Base-by-base conservation (phyloP, 2,888 invertebrate genomes). In the Acrobasis consociella region DNA sequence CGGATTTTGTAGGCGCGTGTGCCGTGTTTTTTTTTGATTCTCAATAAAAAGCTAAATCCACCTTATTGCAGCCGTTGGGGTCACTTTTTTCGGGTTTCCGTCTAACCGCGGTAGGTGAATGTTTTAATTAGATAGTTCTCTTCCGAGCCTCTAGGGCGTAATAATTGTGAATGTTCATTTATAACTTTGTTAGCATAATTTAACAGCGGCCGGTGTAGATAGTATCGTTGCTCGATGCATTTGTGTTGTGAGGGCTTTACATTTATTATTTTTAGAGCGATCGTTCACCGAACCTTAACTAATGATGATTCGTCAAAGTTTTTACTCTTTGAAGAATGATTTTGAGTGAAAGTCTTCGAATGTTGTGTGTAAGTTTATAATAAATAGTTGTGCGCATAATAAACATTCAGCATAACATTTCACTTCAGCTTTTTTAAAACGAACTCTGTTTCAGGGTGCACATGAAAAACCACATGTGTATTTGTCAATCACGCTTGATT, bases 51-150 rank as follows among this genome's bases (percentile, higher is more conserved):
- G 76, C 76, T 77, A 77, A 80, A 86, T 87, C 82, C 87, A 91
- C 87, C 89, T 89, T 88, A 89, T 83, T 83, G 87, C 87, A 86
- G 85, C 89, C 87, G 89, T 89, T 85, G 80, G 85, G 86, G 86
- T 83, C 82, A 85, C 69, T 67, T 85, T 89, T 87, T 91, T 87
- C 78, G 71, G 73, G 72, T 83, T 84, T 83, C 83, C 82, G 81
- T 75, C 77, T 75, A 75, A 64, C 69, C 81, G 85, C 82, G 84
- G 83, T 85, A 83, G 83, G 85, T 86, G 86, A 87, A 90, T 87
- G 87, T 88, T 85, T 91, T 91, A 91, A 92, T 92, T 91, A 89
- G 83, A 73, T 70, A 71, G 71, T 77, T 72, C 73, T 77, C 67
- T 73, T 72, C 67, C 74, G 68, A 64, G 62, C 71, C 72, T 71